These are phyloP conservation scores for Dryococelus australis DNA, from an alignment of 2,888 invertebrate genomes.

Conservation along the genomic window DNA sequence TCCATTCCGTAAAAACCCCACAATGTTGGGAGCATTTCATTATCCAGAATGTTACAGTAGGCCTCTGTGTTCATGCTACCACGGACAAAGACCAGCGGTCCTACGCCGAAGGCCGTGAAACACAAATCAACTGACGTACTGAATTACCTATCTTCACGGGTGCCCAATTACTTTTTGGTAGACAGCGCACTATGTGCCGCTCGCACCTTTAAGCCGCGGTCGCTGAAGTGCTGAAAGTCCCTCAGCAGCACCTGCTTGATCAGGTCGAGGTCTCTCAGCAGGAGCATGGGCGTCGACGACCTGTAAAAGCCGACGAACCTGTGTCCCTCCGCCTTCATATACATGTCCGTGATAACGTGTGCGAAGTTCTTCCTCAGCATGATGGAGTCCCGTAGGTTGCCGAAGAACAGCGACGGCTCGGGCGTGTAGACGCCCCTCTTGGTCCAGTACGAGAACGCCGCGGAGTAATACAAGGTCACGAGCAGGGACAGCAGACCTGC, in stretches of 20 bases:
- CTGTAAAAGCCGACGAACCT: not conserved
- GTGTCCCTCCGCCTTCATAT: not conserved
- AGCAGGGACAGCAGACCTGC: not conserved
- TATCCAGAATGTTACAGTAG: too few species aligned
- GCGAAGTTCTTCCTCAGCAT: not conserved
- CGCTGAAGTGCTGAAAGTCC: not conserved
- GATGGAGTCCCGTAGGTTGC: not conserved
- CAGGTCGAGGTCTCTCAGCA: not conserved
- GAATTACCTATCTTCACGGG: too few species aligned
- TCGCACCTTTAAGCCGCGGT: constrained; percentile 58
- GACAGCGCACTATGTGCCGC: too few species aligned
- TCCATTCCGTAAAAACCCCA: too few species aligned
- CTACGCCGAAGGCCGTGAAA: too few species aligned
- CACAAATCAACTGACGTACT: too few species aligned
- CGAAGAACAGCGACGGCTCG: not conserved
- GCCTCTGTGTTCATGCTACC: too few species aligned
- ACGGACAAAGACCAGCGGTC: too few species aligned
- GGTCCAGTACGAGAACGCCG: not conserved
- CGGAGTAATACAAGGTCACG: not conserved
- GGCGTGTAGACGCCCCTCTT: not conserved
- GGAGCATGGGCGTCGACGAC: not conserved
- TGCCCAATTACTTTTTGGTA: too few species aligned
- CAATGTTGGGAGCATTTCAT: too few species aligned
- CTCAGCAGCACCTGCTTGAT: not conserved
- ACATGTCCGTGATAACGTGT: not conserved